Percentiles rank a stretch among this genome's conserved stretches.
Evolutionary conservation across 2,888 invertebrate species (phyloP).

Genomic region (Phlogophora meticulosa): DNA sequence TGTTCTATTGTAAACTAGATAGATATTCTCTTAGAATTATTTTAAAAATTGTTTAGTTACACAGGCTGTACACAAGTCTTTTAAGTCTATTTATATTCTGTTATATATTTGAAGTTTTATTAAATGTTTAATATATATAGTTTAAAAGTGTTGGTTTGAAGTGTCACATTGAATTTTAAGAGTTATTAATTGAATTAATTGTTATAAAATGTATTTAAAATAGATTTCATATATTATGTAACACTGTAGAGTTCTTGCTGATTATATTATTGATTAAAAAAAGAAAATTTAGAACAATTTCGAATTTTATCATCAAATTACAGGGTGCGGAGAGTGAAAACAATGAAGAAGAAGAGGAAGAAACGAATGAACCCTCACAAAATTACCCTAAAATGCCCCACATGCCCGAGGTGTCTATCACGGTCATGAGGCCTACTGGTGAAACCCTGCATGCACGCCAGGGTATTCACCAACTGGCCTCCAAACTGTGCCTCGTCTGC

Average conservation of each 20-base stretch:
- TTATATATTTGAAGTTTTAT: not conserved
- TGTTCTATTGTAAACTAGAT: not conserved
- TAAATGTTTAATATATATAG: not conserved
- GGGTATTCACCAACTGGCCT: constrained; percentile 88
- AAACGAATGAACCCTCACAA: constrained; percentile 71
- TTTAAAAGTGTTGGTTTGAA: constrained; percentile 29
- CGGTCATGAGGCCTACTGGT: constrained; percentile 87
- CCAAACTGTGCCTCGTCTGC: constrained; percentile 89
- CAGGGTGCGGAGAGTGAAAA: constrained; percentile 87
- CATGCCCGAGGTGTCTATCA: constrained; percentile 88
- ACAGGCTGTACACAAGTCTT: not conserved
- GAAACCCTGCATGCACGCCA: constrained; percentile 86
- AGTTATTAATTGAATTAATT: not conserved
- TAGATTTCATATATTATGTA: not conserved
- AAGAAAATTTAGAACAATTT: constrained; percentile 14
- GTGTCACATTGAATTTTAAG: constrained; percentile 51
- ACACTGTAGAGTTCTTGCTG: not conserved
- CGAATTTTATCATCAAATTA: constrained; percentile 60
- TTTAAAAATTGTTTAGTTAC: not conserved
- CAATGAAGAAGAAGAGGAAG: constrained; percentile 85
- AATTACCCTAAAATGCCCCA: constrained; percentile 75
- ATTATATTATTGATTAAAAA: not conserved
- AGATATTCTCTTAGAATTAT: not conserved
- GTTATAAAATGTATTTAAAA: not conserved
- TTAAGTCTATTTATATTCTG: not conserved